Base-by-base conservation (phyloP, 2,797 vertebrate genomes). In the Garrulus glandarius region DNA sequence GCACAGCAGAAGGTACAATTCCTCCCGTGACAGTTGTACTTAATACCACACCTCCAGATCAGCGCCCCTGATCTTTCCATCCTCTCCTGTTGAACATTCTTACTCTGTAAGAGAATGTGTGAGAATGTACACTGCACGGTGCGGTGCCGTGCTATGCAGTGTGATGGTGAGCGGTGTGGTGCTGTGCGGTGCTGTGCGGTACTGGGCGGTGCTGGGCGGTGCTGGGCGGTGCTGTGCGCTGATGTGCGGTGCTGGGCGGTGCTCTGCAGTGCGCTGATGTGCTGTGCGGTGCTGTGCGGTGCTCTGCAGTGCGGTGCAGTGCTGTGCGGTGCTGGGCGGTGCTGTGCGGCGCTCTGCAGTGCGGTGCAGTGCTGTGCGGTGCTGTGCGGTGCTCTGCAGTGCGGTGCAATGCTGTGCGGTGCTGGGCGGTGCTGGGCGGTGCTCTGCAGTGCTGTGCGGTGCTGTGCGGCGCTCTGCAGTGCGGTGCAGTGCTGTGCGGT, bases 181-280 rank as follows among this genome's bases (percentile, higher is more conserved):
- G 71, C 26, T 2, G 39, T 29, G 52, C 5, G 0, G 15, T 22
- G 65, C 6, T 0, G 41, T 74, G 55, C 5, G 1, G 24, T 47
- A 34, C 8, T 3, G 32, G 34, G 32, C 6, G 0, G 52, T 23
- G 49, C 1, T 4, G 43, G 6, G 63, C 12, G 5, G n/a, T 21
- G 64, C 7, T 0, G 20, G 18, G 49, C 9, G 0, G 27, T 10
- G 27, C 11, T 1, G 68, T 21, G 39, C 13, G 0, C 4, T 71
- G 68, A 10, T 3, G 29, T 8, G 49, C 16, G 0, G 20, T 37
- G 64, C 12, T 0, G 30, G 13, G 41, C 4, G 0, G 16, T 53
- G 68, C 10, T 1, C 16, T 8, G 19, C 1, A 1, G 7, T 72
- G 69, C 3, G 36, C 36, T 36, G 36, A 36, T 0, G 22, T 41